Evolutionary conservation across 2,113 vertebrate genomes (phyloP).

Genomic region (Tangachromis dhanisi): DNA sequence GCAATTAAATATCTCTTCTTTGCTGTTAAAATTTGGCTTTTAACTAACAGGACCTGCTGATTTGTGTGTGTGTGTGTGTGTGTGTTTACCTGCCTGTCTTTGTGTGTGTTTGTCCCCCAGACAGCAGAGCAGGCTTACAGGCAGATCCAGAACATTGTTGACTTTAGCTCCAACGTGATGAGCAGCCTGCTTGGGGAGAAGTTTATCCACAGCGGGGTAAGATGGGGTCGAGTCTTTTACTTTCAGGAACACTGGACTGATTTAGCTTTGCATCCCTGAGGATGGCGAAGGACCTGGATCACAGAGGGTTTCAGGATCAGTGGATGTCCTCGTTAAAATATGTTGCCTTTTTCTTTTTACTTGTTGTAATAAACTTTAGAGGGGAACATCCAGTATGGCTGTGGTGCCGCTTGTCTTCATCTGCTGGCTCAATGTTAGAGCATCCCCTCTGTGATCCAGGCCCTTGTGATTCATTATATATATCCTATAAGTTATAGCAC

Average conservation of each 20-base stretch:
- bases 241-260: not conserved
- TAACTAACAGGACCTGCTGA: not conserved
- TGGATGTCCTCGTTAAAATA: not conserved
- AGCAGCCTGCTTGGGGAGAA: conserved; percentile 91
- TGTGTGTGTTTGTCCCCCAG: conserved; percentile 32
- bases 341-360: not conserved
- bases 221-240: not conserved
- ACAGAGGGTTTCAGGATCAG: not conserved
- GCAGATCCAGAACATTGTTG: conserved; percentile 91
- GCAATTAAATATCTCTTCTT: not conserved
- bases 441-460: not conserved
- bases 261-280: not conserved
- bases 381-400: not conserved
- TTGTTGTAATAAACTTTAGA: not conserved
- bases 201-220: conserved; percentile 89
- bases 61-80: not conserved
- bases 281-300: not conserved
- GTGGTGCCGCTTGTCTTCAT: not conserved
- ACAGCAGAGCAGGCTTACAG: conserved; percentile 84
- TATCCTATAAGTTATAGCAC: not conserved
- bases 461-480: not conserved
- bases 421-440: not conserved
- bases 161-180: conserved; percentile 95
- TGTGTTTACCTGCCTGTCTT: not conserved
- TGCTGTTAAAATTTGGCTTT: not conserved